These are phyloP conservation scores for Tribolium castaneum DNA, from an alignment of 1,140 invertebrate genomes.

Conservation along the genomic window DNA sequence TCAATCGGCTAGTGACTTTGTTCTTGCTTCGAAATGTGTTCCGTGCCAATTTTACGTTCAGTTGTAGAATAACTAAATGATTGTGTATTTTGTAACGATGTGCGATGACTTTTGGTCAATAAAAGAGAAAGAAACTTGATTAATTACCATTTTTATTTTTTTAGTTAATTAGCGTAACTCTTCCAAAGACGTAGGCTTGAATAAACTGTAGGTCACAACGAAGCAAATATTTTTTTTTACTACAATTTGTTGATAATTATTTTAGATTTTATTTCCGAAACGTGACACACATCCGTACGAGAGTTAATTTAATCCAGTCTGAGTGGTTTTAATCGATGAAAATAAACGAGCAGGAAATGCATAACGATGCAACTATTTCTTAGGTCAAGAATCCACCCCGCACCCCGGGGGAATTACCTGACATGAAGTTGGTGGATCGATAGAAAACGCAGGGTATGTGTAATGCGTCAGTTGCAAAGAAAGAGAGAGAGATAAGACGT, in stretches of 20 bases:
- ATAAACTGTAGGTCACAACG: no score
- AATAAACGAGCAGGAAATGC: background rate
- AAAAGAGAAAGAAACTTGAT: background rate
- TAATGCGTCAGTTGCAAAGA: background rate
- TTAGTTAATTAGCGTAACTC: no score
- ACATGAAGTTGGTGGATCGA: background rate
- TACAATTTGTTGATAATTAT: no score
- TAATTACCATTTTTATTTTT: no score
- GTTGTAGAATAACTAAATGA: no score
- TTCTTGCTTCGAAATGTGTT: slow-evolving; percentile 25
- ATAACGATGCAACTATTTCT: background rate
- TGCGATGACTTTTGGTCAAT: background rate
- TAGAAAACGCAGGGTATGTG: background rate
- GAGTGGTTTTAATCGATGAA: slow-evolving; percentile 18
- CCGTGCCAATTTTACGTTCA: slow-evolving; percentile 45
- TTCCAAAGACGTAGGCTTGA: no score
- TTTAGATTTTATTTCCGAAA: background rate
- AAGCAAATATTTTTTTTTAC: no score
- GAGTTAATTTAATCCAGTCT: slow-evolving; percentile 2
- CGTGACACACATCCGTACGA: slow-evolving; percentile 5
- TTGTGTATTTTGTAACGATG: background rate
- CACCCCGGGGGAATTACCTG: background rate
- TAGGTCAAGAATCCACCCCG: background rate
- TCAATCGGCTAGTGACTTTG: slow-evolving; percentile 12
- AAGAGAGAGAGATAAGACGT: background rate